Conservation (phyloP, 2,113 vertebrate genomes). For the Strix uralensis region DNA sequence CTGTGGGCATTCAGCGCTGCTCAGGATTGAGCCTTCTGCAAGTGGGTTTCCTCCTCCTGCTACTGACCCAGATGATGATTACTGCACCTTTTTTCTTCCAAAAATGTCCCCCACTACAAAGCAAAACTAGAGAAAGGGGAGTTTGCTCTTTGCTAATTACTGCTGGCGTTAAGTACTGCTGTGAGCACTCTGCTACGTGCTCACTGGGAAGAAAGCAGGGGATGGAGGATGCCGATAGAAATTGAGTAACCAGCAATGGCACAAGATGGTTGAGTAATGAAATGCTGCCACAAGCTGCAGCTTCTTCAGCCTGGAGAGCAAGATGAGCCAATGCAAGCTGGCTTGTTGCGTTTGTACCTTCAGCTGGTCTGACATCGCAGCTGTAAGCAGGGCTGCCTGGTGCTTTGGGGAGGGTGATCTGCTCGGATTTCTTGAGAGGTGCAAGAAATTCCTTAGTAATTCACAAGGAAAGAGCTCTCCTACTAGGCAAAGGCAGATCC, state of each 20-base stretch:
- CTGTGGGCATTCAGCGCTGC: background rate
- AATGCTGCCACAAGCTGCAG: background rate
- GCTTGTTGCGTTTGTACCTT: background rate
- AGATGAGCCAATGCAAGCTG: background rate
- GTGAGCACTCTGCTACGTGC: background rate
- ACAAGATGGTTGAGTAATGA: background rate
- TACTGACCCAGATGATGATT: background rate
- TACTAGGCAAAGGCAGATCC: background rate
- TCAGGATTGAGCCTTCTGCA: background rate
- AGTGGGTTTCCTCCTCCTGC: background rate
- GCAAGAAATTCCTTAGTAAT: background rate
- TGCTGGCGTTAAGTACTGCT: background rate
- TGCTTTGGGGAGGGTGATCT: background rate
- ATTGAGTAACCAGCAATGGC: background rate
- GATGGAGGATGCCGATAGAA: background rate
- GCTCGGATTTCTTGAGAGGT: background rate
- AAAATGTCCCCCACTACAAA: background rate
- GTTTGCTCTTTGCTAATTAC: background rate
- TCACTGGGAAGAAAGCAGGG: background rate
- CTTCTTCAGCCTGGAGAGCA: background rate
- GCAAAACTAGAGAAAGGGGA: background rate
- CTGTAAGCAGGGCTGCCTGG: background rate
- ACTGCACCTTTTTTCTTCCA: background rate
- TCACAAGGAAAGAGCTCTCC: background rate
- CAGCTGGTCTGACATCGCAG: background rate